Percentiles rank a stretch among this genome's conserved stretches.
phyloP scores from a whole-genome alignment of 2,113 vertebrate genomes.

The Sinosuthora webbiana region DNA sequence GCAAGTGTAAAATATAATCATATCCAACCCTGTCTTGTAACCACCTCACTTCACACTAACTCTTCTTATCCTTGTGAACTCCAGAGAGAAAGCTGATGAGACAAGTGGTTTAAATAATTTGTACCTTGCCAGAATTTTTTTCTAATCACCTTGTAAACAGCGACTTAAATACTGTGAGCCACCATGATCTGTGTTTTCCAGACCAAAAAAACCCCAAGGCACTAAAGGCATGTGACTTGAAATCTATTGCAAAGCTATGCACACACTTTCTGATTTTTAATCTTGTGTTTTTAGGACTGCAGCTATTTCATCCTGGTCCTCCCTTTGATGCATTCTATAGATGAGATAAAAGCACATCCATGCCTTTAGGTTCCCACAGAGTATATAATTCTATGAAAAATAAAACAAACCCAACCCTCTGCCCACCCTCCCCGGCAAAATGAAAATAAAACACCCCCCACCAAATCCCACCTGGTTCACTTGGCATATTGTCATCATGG shows the following conservation, averaged over 20 bases:
- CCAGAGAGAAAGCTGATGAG: background rate
- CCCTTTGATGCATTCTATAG: background rate
- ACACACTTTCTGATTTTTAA: background rate
- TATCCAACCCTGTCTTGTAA: background rate
- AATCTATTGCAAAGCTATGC: background rate
- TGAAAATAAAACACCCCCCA: background rate
- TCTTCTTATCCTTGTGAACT: background rate
- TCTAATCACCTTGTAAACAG: background rate
- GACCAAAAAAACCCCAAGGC: background rate
- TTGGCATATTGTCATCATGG: background rate
- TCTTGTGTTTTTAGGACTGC: background rate
- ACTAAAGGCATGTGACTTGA: background rate
- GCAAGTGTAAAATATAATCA: background rate
- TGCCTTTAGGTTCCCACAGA: background rate
- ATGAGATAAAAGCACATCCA: background rate
- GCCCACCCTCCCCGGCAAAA: background rate
- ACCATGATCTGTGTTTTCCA: background rate
- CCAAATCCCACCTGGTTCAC: background rate
- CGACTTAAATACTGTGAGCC: background rate
- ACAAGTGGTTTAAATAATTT: background rate
- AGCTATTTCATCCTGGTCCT: background rate
- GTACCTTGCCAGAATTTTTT: background rate
- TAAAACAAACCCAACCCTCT: background rate
- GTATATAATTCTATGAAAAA: background rate
- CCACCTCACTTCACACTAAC: background rate